These are phyloP conservation scores for Drosophila fungiperda DNA, from an alignment of 2,888 invertebrate genomes.

Conservation along the genomic window DNA sequence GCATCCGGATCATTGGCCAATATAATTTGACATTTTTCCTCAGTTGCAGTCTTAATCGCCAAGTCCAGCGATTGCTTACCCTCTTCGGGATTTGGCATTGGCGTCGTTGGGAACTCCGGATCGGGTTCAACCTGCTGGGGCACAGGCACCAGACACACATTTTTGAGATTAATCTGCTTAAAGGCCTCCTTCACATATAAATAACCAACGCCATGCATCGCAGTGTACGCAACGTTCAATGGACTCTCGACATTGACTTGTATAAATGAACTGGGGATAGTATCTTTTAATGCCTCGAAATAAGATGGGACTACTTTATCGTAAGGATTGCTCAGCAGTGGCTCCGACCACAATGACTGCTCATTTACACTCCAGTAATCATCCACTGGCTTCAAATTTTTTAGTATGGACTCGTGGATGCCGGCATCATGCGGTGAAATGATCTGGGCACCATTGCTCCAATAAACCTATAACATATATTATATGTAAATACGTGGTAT, in stretches of 20 bases:
- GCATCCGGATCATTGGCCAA: conserved; percentile 99
- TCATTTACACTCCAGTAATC: conserved; percentile 90
- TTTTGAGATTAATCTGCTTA: conserved; percentile 89
- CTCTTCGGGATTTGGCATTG: conserved; percentile 99
- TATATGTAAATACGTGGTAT: not conserved
- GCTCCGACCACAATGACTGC: conserved; percentile 86
- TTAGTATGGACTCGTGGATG: conserved; percentile 91
- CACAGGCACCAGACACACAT: conserved; percentile 78
- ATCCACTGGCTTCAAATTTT: conserved; percentile 91
- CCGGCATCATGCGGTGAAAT: conserved; percentile 95
- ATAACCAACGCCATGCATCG: conserved; percentile 99
- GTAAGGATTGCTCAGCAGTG: conserved; percentile 89
- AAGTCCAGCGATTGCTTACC: conserved; percentile 92
- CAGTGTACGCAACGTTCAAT: conserved; percentile 93
- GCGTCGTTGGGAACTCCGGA: conserved; percentile 98
- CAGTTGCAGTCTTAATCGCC: conserved; percentile 91
- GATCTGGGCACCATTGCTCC: conserved; percentile 97
- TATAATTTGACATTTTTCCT: conserved; percentile 89
- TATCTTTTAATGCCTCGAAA: conserved; percentile 87
- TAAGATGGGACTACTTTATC: conserved; percentile 89
- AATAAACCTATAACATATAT: conserved; percentile 89
- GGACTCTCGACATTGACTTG: conserved; percentile 86
- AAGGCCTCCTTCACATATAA: conserved; percentile 91
- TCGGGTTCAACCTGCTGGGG: conserved; percentile 93
- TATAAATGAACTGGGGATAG: conserved; percentile 86